Evolutionary conservation across 2,888 invertebrate genomes (phyloP).

Genomic region (Lasioglossum villosulum): DNA sequence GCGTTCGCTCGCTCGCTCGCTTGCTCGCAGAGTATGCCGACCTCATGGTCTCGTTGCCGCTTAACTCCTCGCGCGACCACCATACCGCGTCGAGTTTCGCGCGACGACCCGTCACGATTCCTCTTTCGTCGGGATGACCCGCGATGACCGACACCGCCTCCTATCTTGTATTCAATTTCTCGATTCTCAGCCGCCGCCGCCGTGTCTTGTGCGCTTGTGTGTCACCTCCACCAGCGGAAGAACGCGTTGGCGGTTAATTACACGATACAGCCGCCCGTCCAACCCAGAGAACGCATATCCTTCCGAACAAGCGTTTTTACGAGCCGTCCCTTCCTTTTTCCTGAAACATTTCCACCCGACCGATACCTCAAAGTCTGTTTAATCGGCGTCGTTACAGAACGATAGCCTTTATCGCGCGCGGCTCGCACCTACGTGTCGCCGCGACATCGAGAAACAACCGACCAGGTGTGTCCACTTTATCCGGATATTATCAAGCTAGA

Average conservation of each 20-base stretch:
- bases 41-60: constrained; percentile 12
- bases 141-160: constrained; percentile 10
- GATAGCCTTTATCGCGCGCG: constrained; percentile 32
- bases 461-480: constrained; percentile 73
- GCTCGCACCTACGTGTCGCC: constrained; percentile 44
- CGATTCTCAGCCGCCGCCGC: constrained; percentile 10
- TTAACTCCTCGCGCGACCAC: constrained; percentile 7
- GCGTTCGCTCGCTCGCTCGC: not conserved
- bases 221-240: not conserved
- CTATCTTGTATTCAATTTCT: constrained; percentile 27
- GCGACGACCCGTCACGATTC: constrained; percentile 32
- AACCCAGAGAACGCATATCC: not conserved
- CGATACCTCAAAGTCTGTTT: constrained; percentile 20
- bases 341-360: not conserved
- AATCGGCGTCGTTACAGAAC: constrained; percentile 28
- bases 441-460: constrained; percentile 59
- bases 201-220: not conserved
- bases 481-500: constrained; percentile 72
- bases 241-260: constrained; percentile 44
- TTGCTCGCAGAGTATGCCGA: constrained; percentile 19
- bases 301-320: not conserved
- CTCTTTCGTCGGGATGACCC: constrained; percentile 8
- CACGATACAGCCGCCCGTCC: not conserved
- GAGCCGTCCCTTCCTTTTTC: not conserved
- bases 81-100: constrained; percentile 29